These are phyloP conservation scores for Sialia sialis DNA, from an alignment of 2,113 vertebrate genomes.

Conservation along the genomic window DNA sequence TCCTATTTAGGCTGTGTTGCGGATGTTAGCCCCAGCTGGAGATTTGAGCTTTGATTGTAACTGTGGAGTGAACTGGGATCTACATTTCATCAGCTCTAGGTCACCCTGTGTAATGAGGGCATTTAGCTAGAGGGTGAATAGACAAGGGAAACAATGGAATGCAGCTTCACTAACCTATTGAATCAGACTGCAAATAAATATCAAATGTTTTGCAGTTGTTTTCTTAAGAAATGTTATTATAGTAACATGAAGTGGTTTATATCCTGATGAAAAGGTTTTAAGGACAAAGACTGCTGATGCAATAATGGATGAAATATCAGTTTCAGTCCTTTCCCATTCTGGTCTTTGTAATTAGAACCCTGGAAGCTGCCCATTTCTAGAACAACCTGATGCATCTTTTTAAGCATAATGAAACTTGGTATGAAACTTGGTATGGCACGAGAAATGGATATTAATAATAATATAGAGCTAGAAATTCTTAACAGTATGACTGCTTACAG, in stretches of 20 bases:
- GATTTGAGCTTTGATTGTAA: not conserved
- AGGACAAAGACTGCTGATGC: not conserved
- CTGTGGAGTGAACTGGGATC: not conserved
- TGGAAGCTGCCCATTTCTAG: not conserved
- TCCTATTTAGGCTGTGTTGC: not conserved
- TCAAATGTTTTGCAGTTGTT: not conserved
- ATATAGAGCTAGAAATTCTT: not conserved
- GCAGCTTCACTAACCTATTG: not conserved
- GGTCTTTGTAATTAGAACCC: not conserved
- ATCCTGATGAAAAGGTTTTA: not conserved
- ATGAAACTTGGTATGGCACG: not conserved
- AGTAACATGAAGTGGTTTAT: not conserved
- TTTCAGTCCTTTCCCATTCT: not conserved
- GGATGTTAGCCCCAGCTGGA: not conserved
- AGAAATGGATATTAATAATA: not conserved
- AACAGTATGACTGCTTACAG: not conserved
- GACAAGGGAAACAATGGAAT: not conserved
- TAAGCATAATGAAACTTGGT: not conserved
- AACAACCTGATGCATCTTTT: not conserved
- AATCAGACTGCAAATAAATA: not conserved
- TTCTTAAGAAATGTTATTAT: not conserved
- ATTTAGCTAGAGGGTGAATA: conserved; percentile 19
- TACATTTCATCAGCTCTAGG: conserved; percentile 21
- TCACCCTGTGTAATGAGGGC: conserved; percentile 19
- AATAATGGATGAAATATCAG: not conserved